Conservation (phyloP, 2,888 invertebrate species). For the Suillia variegata region DNA sequence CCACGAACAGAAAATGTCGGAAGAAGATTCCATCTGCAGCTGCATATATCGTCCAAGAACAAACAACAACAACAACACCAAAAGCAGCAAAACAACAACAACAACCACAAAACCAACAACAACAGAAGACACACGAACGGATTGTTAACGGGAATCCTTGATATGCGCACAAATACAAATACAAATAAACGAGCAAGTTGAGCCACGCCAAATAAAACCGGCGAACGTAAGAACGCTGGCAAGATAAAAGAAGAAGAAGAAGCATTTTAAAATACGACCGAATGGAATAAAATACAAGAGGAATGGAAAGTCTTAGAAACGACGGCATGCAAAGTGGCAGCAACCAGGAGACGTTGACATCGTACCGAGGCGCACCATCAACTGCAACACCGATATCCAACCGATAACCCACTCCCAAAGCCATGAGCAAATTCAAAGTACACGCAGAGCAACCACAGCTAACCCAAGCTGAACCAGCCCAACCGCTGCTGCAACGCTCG, state of each 20-base stretch:
- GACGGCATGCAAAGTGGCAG: background rate
- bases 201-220: background rate
- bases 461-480: background rate
- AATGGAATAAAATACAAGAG: too few species aligned
- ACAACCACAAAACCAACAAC: too few species aligned
- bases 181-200: background rate
- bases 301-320: background rate
- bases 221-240: too few species aligned
- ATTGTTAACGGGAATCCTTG: background rate
- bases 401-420: too few species aligned
- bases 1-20: too few species aligned
- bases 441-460: background rate
- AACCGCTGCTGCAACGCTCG: background rate
- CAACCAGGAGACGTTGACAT: too few species aligned
- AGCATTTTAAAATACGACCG: background rate
- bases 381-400: too few species aligned
- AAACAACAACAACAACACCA: too few species aligned
- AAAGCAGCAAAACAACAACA: too few species aligned
- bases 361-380: too few species aligned
- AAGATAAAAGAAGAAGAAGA: background rate
- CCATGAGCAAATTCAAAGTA: background rate
- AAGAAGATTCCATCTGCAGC: too few species aligned
- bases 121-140: background rate
- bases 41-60: too few species aligned
- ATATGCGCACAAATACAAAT: background rate